Evolutionary conservation across 2,113 vertebrate genomes (phyloP).

Genomic region (Myotis lucifugus): DNA sequence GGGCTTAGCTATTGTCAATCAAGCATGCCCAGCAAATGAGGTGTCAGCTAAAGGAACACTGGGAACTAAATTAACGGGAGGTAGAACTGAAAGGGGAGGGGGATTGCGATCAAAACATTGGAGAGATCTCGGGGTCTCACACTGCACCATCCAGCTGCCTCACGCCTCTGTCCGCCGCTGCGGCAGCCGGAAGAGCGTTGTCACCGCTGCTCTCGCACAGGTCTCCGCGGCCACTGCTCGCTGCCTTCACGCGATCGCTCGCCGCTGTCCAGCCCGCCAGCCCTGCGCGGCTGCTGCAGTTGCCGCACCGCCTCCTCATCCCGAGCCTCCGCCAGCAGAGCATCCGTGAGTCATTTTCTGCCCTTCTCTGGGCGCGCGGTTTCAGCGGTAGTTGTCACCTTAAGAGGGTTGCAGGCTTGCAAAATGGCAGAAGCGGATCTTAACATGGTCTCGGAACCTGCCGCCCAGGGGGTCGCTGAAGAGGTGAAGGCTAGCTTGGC

Average conservation of each 20-base stretch:
- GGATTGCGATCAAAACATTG: neutral
- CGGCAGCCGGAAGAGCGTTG: neutral
- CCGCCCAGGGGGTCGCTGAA: constrained; percentile 43
- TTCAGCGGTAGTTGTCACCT: constrained; percentile 13
- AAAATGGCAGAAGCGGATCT: constrained; percentile 60
- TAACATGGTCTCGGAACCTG: constrained; percentile 56
- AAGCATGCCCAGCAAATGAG: constrained; percentile 27
- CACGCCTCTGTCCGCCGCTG: neutral
- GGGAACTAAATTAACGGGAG: neutral
- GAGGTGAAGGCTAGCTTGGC: constrained; percentile 32
- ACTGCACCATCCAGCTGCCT: neutral
- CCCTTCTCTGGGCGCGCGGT: constrained; percentile 31
- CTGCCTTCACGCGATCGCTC: neutral
- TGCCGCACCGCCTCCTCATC: neutral
- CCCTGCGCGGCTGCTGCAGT: neutral
- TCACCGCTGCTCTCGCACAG: neutral
- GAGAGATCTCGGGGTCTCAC: neutral
- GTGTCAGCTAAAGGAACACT: constrained; percentile 22
- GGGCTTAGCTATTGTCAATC: neutral
- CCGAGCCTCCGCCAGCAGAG: neutral
- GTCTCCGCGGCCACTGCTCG: neutral
- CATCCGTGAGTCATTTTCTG: constrained; percentile 70
- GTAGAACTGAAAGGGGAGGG: neutral
- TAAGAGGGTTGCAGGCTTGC: constrained; percentile 57
- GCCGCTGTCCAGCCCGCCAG: neutral